Base-by-base conservation (phyloP, 2,888 invertebrate species). In the Xanthostigma xanthostigma region DNA sequence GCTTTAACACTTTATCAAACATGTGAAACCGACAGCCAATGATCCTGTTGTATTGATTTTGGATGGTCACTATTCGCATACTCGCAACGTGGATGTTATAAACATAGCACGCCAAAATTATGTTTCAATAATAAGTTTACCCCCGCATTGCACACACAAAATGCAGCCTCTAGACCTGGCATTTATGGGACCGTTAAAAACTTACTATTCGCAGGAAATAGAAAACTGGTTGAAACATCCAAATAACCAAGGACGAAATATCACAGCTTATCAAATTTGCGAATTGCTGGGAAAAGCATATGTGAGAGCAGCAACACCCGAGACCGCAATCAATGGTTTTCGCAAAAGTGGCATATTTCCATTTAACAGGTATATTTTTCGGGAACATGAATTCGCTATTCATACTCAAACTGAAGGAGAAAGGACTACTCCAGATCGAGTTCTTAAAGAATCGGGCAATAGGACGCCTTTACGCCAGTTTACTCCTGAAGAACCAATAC, bases 1-100 rank as follows among this genome's bases (percentile, higher is more conserved):
- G 62, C 54, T 64, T 41, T 43, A 55, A 35, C 59, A 64, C 60
- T 44, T 60, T 58, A 50, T 59, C 55, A 11, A 60, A 57, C 12
- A 49, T 60, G 36, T 51, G 54, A 41, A 41, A 14, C 41, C 41
- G 5, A 12, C 4, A 5, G 4, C 13, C 8, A 12, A 41, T 11
- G 41, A 41, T 41, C 41, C 41, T 10, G 41, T 41, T 2, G 41
- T 41, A 14, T 14, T 41, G 4, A 17, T 41, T 5, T n/a, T 41
- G 3, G 41, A 41, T 8, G 41, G 41, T 2, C 41, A 41, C 8
- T 41, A 41, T 41, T 41, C 41, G 2, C 41, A 41, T 14, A 13
- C 41, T 4, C 5, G 41, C 3, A 41, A 41, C n/a, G 2, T 13
- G 3, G 41, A 41, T 5, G 11, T 41, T 5, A 11, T 41, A 12